Conservation (phyloP, 1,140 invertebrate species). For the Anastrepha ludens region DNA sequence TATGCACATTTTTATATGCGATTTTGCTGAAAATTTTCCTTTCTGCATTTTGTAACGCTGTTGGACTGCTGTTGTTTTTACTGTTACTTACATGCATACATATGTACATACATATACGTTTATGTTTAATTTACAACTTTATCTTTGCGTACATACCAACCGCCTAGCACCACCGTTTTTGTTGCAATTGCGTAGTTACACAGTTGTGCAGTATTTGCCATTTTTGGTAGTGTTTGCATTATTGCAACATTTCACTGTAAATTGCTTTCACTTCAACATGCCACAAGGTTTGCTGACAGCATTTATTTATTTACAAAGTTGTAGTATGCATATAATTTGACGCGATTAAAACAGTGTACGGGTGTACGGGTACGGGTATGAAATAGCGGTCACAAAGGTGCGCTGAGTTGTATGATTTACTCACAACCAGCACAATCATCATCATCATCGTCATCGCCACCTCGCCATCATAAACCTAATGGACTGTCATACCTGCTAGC, state of each 20-base stretch:
- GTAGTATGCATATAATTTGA: slow-evolving; percentile 9
- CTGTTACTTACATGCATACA: too few relatives aligned
- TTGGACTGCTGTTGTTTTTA: too few relatives aligned
- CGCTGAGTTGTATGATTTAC: too few relatives aligned
- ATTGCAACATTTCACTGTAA: slow-evolving; percentile 48
- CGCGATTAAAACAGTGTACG: background rate
- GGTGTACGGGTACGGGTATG: too few relatives aligned
- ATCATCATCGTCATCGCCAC: background rate
- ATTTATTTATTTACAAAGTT: background rate
- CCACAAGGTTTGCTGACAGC: background rate
- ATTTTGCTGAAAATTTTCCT: too few relatives aligned
- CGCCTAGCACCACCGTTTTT: background rate
- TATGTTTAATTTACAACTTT: background rate
- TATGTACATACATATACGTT: background rate
- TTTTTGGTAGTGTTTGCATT: slow-evolving; percentile 29
- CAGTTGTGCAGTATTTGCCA: background rate
- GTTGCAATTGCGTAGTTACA: slow-evolving; percentile 22
- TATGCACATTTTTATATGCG: too few relatives aligned
- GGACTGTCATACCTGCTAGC: slow-evolving; percentile 6
- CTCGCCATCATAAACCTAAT: slow-evolving; percentile 19
- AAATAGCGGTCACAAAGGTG: too few relatives aligned
- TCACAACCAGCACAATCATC: background rate
- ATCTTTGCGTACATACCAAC: background rate
- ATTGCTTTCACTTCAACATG: slow-evolving; percentile 49
- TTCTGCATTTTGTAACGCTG: too few relatives aligned